These are phyloP conservation scores for Lutjanus erythropterus DNA, from an alignment of 2,113 vertebrate species.

Conservation along the genomic window DNA sequence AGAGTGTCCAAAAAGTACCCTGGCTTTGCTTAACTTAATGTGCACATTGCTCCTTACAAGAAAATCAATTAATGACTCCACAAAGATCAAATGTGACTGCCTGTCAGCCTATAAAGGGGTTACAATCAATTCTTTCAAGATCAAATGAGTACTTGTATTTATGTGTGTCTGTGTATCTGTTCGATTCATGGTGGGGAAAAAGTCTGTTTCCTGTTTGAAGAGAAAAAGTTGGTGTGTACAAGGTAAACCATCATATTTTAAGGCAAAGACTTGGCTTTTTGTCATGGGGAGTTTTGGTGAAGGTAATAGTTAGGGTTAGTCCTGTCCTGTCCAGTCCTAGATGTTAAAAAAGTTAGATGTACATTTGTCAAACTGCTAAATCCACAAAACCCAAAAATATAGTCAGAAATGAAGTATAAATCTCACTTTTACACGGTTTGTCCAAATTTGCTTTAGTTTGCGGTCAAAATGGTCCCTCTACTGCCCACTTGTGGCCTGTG, in stretches of 20 bases:
- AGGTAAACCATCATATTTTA: not conserved
- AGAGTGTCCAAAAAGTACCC: not conserved
- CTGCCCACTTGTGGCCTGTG: not conserved
- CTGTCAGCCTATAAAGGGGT: not conserved
- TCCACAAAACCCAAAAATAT: too few relatives aligned
- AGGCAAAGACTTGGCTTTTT: not conserved
- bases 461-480: not conserved
- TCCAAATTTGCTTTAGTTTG: not conserved
- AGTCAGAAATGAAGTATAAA: not conserved
- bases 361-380: too few relatives aligned
- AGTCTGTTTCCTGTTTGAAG: not conserved
- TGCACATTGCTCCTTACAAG: not conserved
- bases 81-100: not conserved
- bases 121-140: too few relatives aligned
- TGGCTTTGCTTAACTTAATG: not conserved
- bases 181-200: not conserved
- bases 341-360: not conserved
- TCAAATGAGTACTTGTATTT: not conserved
- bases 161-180: not conserved
- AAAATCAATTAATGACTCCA: conserved; percentile 11
- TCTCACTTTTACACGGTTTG: not conserved
- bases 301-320: not conserved
- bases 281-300: not conserved
- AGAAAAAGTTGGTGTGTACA: not conserved
- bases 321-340: not conserved